Base-by-base conservation (phyloP, 92 coral and sea anemone species). In the Virgularia gustaviana region DNA sequence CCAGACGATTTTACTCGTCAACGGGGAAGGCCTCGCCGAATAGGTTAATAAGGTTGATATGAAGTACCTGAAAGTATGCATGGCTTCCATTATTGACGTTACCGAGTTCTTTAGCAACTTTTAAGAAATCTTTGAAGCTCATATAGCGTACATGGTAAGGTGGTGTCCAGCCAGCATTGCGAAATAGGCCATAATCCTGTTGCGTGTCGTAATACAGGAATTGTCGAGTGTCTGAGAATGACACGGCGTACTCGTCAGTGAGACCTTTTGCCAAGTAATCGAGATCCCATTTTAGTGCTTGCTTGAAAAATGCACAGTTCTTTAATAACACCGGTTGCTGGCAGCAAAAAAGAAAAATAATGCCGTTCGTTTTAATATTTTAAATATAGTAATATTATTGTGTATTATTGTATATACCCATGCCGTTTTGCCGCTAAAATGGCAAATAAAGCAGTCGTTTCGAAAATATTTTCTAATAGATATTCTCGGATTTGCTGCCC, bases 1-100 rank as follows among this genome's bases (percentile, higher is more conserved):
- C n/a, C n/a, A n/a, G n/a, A n/a, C n/a, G n/a, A n/a, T n/a, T n/a
- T n/a, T n/a, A n/a, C n/a, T n/a, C n/a, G n/a, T n/a, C n/a, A n/a
- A n/a, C n/a, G n/a, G n/a, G n/a, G n/a, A n/a, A n/a, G n/a, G 35
- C 12, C 58, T 66, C 19, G 54, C 16, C n/a, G n/a, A n/a, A n/a
- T n/a, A n/a, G n/a, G n/a, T n/a, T n/a, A n/a, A n/a, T n/a, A n/a
- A n/a, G n/a, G n/a, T n/a, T n/a, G n/a, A 15, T 6, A 52, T 39
- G 45, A 39, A 39, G 8, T 52, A 87, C 98, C 94, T 92, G 98
- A 54, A 92, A 84, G 38, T 92, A 92, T 0, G 94, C 96, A 44
- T 85, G 82, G 4, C 85, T 86, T 0, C 96, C 98, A 75, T 92
- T 92, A 58, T 92, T 49, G 6, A 66, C 73, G 3, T 25, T 56